A percentile compares a stretch with the other conserved stretches of the same genome.
These are phyloP conservation scores for Alces alces DNA, from an alignment of 2,113 vertebrate species.

Conservation along the genomic window DNA sequence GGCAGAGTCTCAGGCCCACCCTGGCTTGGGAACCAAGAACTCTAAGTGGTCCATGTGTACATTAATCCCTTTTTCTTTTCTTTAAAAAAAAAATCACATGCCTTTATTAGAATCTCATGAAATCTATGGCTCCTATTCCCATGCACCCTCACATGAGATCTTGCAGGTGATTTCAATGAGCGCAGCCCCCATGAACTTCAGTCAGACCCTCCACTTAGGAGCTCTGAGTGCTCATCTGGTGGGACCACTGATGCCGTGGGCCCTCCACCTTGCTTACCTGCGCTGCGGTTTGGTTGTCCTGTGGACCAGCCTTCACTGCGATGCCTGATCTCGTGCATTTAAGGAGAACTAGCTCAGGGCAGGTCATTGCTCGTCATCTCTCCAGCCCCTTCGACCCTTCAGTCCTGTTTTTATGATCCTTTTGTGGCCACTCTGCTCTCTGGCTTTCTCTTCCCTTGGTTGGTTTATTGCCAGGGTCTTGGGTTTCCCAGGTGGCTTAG, in stretches of 20 bases:
- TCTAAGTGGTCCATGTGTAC: neutral
- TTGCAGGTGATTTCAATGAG: neutral
- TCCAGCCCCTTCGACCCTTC: neutral
- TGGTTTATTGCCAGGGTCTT: neutral
- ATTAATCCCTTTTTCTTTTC: neutral
- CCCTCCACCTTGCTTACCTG: fast-evolving
- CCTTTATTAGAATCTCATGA: neutral
- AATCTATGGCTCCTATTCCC: neutral
- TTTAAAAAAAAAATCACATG: neutral
- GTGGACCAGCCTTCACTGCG: neutral
- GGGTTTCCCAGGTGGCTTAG: neutral
- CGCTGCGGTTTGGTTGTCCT: fast-evolving
- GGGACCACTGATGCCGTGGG: neutral
- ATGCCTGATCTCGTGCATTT: neutral
- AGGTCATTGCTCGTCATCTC: neutral
- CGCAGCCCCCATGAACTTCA: neutral
- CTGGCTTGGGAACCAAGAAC: neutral
- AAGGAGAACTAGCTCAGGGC: neutral
- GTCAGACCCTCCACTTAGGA: neutral
- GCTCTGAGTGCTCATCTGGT: neutral
- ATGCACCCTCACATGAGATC: neutral
- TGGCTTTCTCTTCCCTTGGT: neutral
- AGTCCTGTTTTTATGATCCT: neutral
- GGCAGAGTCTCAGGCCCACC: too few relatives aligned
- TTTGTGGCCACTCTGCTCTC: neutral